Evolutionary conservation across 2,888 invertebrate genomes (phyloP), one percentile per base, ranked within the genome.

Genomic region (Dysmachus trigonus): DNA sequence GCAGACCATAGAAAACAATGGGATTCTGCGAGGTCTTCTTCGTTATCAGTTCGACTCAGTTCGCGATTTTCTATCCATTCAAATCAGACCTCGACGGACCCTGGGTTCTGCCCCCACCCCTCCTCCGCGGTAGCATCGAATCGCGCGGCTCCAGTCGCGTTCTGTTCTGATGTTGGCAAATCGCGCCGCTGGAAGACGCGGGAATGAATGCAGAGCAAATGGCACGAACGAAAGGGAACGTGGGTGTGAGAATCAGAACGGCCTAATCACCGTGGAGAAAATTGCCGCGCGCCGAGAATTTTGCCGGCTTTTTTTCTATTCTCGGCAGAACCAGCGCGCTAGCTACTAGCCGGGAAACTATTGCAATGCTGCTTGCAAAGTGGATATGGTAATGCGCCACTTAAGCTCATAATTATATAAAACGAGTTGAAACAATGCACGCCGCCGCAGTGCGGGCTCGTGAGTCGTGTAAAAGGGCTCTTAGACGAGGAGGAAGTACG

Each of bases 231-330:
- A 79, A 79, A 85, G 71, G 71, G 77, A 85, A 79, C 38, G 85
- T 85, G 85, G 85, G 85, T 85, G 85, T 85, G 85, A 85, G 85
- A 85, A 85, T 77, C 71, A 85, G 85, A 85, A 85, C 72, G 79
- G 76, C 15, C 31, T 51, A 85, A 85, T 85, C 83, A 83, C 83
- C 41, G 71, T 35, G 30, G 72, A 83, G 83, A 72, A 83, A 83
- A 83, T 83, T 83, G 72, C 72, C 35, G n/a, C n/a, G n/a, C n/a
- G 41, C 33, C 83, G 72, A 72, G 83, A 81, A 81, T 41, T 83
- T 72, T 72, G 27, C 62, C 2, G 62, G 18, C 38, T 41, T 72
- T 83, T 83, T 72, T 47, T 47, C 47, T 83, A 38, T 83, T 83
- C 72, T 72, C 71, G 83, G 15, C 83, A 71, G 72, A 71, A 38